Evolutionary conservation across 2,888 invertebrate genomes (phyloP).

Genomic region (Scaptomyza parva): DNA sequence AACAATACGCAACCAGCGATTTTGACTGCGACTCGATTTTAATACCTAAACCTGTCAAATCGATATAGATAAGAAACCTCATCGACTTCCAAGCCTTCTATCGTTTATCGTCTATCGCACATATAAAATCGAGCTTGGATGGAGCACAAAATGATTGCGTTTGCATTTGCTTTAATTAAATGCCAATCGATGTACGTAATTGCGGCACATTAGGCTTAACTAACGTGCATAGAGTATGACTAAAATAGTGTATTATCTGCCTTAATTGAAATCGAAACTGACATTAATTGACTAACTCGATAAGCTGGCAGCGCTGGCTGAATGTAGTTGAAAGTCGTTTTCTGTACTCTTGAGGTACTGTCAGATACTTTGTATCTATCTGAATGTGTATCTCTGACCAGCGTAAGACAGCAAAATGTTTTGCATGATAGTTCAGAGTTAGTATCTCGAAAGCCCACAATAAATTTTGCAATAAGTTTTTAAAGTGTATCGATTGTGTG

Average conservation of each 20-base stretch:
- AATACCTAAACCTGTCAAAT: conserved; percentile 77
- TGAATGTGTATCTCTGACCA: conserved; percentile 10
- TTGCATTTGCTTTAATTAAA: conserved; percentile 76
- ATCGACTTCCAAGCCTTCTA: conserved; percentile 34
- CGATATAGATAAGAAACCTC: conserved; percentile 59
- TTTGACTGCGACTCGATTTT: conserved; percentile 22
- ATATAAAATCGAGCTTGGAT: background rate
- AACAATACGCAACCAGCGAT: conserved; percentile 55
- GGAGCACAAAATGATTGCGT: conserved; percentile 21
- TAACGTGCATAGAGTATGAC: conserved; percentile 33
- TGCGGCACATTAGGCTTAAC: conserved; percentile 64
- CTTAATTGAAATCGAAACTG: conserved; percentile 68
- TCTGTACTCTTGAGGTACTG: background rate
- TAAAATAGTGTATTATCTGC: conserved; percentile 68
- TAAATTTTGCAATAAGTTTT: background rate
- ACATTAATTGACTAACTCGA: conserved; percentile 72
- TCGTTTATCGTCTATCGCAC: conserved; percentile 31
- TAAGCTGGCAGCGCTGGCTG: conserved; percentile 54
- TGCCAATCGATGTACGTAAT: conserved; percentile 72
- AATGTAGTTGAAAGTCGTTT: conserved; percentile 60
- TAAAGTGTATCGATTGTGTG: background rate
- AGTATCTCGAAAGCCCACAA: conserved; percentile 12
- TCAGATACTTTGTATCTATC: conserved; percentile 13
- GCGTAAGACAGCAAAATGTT: conserved; percentile 15
- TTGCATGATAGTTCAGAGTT: conserved; percentile 16